Base-by-base conservation (phyloP, 2,113 vertebrate genomes). In the Scophthalmus maximus region DNA sequence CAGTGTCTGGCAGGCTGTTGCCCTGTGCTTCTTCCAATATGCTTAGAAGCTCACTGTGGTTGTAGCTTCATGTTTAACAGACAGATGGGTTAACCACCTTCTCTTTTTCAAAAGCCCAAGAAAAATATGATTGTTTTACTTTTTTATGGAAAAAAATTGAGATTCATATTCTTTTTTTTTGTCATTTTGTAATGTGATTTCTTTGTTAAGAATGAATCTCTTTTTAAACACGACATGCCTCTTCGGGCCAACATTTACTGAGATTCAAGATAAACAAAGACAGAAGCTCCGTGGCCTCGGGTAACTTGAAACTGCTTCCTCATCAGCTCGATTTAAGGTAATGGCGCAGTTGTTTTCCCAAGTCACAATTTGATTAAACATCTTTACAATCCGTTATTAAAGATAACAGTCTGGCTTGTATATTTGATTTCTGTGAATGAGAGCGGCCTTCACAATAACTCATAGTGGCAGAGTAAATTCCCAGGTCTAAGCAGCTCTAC, bases 401-500 rank as follows among this genome's bases (percentile, higher is more conserved):
- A 27, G 50, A 72, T 38, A 81, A 70, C 27, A 20, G 47, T 22
- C 8, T 11, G 7, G 36, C 64, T 68, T 67, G 34, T 69, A 23
- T 8, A 69, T 51, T 58, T 57, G 29, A 71, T 38, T 34, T 67
- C 10, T 20, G 2, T 27, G 5, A 67, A 75, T 22, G 46, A 68
- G 11, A 57, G 57, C n/a, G n/a, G n/a, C 32, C n/a, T 64, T 64
- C 32, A 27, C 46, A 73, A 46, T 23, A 67, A 66, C 40, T 68
- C 26, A 68, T 50, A 57, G 51, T 8, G 7, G 63, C 66, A 57
- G 52, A 67, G 25, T 59, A 46, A 63, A 86, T 73, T 32, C 52
- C 53, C 60, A 59, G 26, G 22, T 64, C 53, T 65, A 57, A 79
- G 66, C 36, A 50, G 57, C 74, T 73, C 58, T 66, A 55, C 79